Evolutionary conservation across 2,113 vertebrate species (phyloP), one percentile per base, ranked within the genome.

Genomic region (Amblyornis subalaris): DNA sequence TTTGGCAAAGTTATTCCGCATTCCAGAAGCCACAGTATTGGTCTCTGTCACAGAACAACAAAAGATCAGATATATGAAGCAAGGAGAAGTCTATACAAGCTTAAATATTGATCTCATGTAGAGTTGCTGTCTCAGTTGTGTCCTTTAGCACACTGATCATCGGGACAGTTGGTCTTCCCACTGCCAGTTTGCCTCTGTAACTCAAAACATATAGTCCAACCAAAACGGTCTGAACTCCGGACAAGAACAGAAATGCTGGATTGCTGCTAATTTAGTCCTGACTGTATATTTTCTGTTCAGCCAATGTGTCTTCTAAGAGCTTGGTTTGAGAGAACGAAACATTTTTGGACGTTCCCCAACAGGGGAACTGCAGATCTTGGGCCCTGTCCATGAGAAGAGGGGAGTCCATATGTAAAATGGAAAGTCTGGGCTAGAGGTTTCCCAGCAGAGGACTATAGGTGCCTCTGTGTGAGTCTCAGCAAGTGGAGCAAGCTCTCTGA

Each of bases 1-100:
- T 44, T 58, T 7, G 35, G 7, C 7, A 74, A 70, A 54, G n/a
- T 38, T 53, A 28, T 71, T 64, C 11, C 23, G 25, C 5, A 3
- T 82, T 85, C 18, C 5, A 60, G 33, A 62, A 40, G 8, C 35
- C 55, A 54, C 0, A 0, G 26, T 38, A 55, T 17, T 13, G 4
- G 8, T 58, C 21, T 44, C 28, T 74, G 33, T 29, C 22, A 20
- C 1, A 60, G 29, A 84, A 47, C 0, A 10, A 67, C 5, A 31
- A 38, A 48, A 60, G 4, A n/a, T 70, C 20, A 67, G 35, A 6
- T 14, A 15, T 8, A 62, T 7, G 25, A 62, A 66, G 13, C 18
- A n/a, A 33, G 24, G 29, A 26, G 20, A 9, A 29, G 14, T 22
- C 29, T 48, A 20, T 8, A 21, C 13, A 61, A 40, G 8, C 13